These are phyloP conservation scores for Drymodes brunneopygia DNA, from an alignment of 2,113 vertebrate genomes.

Conservation along the genomic window DNA sequence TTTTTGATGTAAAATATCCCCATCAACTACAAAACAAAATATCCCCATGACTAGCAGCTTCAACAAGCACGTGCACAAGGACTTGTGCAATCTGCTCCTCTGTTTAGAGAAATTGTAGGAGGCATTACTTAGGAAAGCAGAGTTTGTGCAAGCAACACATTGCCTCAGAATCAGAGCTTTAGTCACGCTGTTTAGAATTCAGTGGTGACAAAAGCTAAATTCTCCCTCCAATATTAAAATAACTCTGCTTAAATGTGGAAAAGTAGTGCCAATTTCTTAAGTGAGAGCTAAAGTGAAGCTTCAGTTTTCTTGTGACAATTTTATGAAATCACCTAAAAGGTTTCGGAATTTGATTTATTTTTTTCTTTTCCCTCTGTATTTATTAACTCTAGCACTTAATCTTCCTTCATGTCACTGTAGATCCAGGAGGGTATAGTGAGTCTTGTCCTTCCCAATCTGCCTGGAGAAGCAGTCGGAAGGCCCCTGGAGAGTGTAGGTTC, in stretches of 20 bases:
- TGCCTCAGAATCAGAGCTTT: constrained; percentile 23
- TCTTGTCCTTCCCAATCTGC: neutral
- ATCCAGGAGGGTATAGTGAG: neutral
- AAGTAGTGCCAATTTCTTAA: neutral
- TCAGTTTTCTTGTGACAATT: neutral
- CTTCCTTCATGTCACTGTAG: neutral
- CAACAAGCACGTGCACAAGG: neutral
- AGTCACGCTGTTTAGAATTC: constrained; percentile 31
- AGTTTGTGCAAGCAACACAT: neutral
- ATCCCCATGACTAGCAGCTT: neutral
- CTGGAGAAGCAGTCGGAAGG: neutral
- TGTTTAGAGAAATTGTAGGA: neutral
- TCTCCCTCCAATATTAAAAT: constrained; percentile 49
- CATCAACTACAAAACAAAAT: neutral
- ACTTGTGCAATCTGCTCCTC: neutral
- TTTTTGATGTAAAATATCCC: neutral
- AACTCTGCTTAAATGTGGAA: neutral
- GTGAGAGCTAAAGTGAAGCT: neutral
- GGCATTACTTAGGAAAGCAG: constrained; percentile 9
- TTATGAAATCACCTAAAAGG: constrained; percentile 11
- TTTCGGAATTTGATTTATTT: neutral
- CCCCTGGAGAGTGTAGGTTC: neutral
- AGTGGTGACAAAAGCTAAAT: constrained; percentile 32
- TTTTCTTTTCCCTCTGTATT: neutral
- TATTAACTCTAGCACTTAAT: neutral